Evolutionary conservation across 2,888 invertebrate species (phyloP), one percentile per base, ranked within the genome.

Genomic region (Leptopterna dolabrata): DNA sequence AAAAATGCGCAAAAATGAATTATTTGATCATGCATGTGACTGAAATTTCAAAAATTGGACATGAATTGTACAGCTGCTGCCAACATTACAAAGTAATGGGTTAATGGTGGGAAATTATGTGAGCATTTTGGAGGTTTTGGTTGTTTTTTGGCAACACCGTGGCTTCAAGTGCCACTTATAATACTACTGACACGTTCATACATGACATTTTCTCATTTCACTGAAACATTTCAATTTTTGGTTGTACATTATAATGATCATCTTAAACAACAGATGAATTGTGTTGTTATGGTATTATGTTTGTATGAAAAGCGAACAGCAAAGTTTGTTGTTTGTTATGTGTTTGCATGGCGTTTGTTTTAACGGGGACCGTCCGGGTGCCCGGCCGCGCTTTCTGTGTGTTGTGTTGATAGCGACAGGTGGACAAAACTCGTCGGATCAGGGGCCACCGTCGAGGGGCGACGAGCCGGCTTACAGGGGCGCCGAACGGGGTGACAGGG

Each of bases 401-500:
- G 78, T 78, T 36, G 27, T 45, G 41, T 78, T 78, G 41, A 41
- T 71, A 45, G 78, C 78, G 45, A 78, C 78, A 78, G 78, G 78
- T 78, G 85, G 85, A 45, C 73, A 36, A 85, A 85, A 85, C 85
- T 73, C 85, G 24, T 73, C 47, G 43, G 85, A 85, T 71, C 85
- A 85, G 45, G 85, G 45, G 45, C 85, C 85, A 73, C 85, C 85
- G 16, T 36, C 36, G 24, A 45, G 30, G 41, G n/a, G 45, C n/a
- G 41, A 51, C n/a, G 85, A 85, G 24, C 73, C 71, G 29, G 27
- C 78, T 3, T 30, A 30, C 47, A 7, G 11, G n/a, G 41, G 36
- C 36, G 13, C 29, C 14, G 71, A 43, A 3, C 24, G 71, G n/a
- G 76, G 73, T 1, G 36, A 30, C n/a, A 30, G 14, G 30, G 14